Base-by-base conservation (phyloP, 2,888 invertebrate genomes). In the Volucella zonaria region DNA sequence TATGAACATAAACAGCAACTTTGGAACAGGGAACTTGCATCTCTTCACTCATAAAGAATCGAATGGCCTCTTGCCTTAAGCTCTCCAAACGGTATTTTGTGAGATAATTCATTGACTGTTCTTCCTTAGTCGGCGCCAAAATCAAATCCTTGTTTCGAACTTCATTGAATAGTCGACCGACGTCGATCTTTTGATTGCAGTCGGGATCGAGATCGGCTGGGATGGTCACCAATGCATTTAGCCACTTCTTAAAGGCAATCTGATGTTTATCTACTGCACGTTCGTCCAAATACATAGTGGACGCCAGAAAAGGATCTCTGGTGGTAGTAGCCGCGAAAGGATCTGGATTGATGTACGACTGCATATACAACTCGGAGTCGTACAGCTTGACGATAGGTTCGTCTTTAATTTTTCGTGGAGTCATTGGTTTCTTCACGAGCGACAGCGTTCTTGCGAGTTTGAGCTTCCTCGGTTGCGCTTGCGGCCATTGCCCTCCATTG, bases 221-320 rank as follows among this genome's bases (percentile, higher is more conserved):
- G 1, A 96, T 95, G 3, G 96, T 95, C 8, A 97, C 92, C 66
- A 97, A 92, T 9, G 94, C 95, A 90, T 97, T 96, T 0, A 97
- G 91, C 96, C 96, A 97, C 87, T 95, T 95, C 89, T 94, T 95
- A 80, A 96, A 95, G 88, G 95, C 94, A 0, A 89, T 92, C 90
- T 95, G 95, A 90, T 96, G 95, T 77, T 94, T 93, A 58, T 94
- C 93, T 1, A 96, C 93, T 89, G 95, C 95, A 87, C 93, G 92
- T 85, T 95, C 94, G 88, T 95, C 95, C 87, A 95, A 94, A 89
- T 94, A 95, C 89, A 95, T 93, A 0, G 94, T 93, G 0, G 94
- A 92, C 0, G 94, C 94, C 47, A 94, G 89, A 88, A 95, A 95
- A 3, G 95, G 95, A 91, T 95, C 95, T 8, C 93, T 92, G 1